phyloP scores from a whole-genome alignment of 2,888 invertebrate genomes.

The Diploptera punctata region DNA sequence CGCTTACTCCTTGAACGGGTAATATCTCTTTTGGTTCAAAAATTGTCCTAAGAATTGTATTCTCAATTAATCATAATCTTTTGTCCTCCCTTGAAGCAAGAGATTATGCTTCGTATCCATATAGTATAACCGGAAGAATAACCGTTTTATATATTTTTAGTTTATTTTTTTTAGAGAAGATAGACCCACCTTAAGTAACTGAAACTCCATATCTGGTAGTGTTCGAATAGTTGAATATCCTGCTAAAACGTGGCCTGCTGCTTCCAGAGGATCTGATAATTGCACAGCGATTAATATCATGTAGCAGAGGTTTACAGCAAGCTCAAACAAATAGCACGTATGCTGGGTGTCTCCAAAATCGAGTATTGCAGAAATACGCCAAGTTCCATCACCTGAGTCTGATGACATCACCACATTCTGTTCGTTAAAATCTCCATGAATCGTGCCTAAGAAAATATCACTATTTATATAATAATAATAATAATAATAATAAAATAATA shows the following conservation, averaged over 20 bases:
- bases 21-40: too few species aligned
- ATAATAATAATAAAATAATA: too few species aligned
- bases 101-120: too few species aligned
- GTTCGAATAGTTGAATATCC: conserved; percentile 73
- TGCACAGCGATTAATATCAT: conserved; percentile 75
- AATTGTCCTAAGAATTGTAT: too few species aligned
- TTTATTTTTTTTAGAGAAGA: too few species aligned
- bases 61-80: too few species aligned
- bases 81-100: too few species aligned
- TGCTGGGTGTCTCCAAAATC: conserved; percentile 87
- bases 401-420: conserved; percentile 81
- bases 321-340: conserved; percentile 77
- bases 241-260: conserved; percentile 67
- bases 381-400: conserved; percentile 22
- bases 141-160: too few species aligned
- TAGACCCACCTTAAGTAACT: conserved; percentile 68
- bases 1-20: too few species aligned
- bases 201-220: conserved; percentile 67
- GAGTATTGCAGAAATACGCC: conserved; percentile 66
- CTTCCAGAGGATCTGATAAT: conserved; percentile 61
- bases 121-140: too few species aligned
- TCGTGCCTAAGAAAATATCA: too few species aligned
- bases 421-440: conserved; percentile 93
- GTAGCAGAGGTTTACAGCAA: conserved; percentile 83
- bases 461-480: too few species aligned